Conservation (phyloP, 1,140 invertebrate genomes). For the Colletes latitarsis region DNA sequence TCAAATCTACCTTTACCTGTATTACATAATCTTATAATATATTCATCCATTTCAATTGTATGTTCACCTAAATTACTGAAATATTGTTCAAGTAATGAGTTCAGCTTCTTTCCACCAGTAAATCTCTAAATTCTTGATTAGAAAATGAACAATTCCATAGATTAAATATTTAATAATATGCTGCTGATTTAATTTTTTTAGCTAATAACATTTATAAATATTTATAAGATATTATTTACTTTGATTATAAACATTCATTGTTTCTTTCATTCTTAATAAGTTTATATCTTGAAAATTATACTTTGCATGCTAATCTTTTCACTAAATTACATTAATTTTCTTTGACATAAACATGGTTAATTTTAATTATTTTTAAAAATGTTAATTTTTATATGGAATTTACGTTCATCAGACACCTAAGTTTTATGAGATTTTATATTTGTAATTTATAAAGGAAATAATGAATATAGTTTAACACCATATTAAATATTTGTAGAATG, state of each 20-base stretch:
- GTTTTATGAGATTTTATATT: background rate
- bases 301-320: background rate
- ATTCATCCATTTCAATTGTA: slow-evolving; percentile 5
- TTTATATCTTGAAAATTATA: background rate
- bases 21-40: slow-evolving; percentile 30
- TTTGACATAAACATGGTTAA: background rate
- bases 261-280: background rate
- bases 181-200: background rate
- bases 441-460: background rate
- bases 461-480: background rate
- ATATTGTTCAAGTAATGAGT: background rate
- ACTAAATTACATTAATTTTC: background rate
- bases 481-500: background rate
- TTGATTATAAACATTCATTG: slow-evolving; percentile 5
- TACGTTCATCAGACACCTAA: background rate
- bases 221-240: background rate
- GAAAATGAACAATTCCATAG: background rate
- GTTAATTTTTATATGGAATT: background rate
- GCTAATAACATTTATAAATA: slow-evolving; percentile 3
- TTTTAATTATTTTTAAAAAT: background rate
- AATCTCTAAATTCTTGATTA: background rate
- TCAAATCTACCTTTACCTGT: slow-evolving; percentile 20
- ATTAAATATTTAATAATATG: slow-evolving; percentile 6
- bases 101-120: background rate
- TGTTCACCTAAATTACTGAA: background rate